A percentile compares a stretch with the other conserved stretches of the same genome.
Conservation (phyloP, 2,113 vertebrate species). For the Lipophrys pholis region DNA sequence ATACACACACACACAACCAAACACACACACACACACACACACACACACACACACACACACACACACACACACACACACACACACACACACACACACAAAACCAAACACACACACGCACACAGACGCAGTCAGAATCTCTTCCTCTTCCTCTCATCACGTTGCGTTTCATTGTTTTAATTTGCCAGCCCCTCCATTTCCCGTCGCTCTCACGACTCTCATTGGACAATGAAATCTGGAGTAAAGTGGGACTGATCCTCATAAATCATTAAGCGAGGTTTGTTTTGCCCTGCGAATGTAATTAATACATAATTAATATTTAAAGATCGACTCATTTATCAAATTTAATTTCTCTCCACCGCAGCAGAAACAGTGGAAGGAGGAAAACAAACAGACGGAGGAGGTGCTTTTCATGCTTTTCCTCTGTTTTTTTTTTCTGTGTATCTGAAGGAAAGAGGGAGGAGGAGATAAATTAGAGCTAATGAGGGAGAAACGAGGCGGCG, state of each 20-base stretch:
- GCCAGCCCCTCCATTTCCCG: slow-evolving; percentile 57
- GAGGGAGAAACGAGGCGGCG: slow-evolving; percentile 62
- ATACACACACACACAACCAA: slow-evolving; percentile 9
- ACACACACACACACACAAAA: background rate
- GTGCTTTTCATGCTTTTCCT: slow-evolving; percentile 4
- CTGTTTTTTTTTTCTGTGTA: slow-evolving; percentile 1
- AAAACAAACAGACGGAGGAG: slow-evolving; percentile 70
- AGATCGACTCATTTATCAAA: slow-evolving; percentile 87
- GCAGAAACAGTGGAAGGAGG: slow-evolving; percentile 61
- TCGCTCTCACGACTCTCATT: slow-evolving; percentile 73
- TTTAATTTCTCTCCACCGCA: slow-evolving; percentile 83
- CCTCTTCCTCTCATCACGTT: slow-evolving; percentile 36
- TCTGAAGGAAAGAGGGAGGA: slow-evolving; percentile 8
- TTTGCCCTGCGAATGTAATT: slow-evolving; percentile 87
- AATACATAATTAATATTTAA: slow-evolving; percentile 91
- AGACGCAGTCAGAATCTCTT: slow-evolving; percentile 20
- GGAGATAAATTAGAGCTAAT: slow-evolving; percentile 69
- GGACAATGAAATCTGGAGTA: slow-evolving; percentile 80
- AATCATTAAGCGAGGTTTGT: slow-evolving; percentile 88
- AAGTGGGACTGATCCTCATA: slow-evolving; percentile 84
- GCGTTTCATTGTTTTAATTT: slow-evolving; percentile 64
- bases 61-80: too few species aligned
- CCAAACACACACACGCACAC: slow-evolving; percentile 6
- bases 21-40: slow-evolving; percentile 14
- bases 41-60: too few species aligned